phyloP scores from a whole-genome alignment of 2,113 vertebrate species.

The Mandrillus leucophaeus region DNA sequence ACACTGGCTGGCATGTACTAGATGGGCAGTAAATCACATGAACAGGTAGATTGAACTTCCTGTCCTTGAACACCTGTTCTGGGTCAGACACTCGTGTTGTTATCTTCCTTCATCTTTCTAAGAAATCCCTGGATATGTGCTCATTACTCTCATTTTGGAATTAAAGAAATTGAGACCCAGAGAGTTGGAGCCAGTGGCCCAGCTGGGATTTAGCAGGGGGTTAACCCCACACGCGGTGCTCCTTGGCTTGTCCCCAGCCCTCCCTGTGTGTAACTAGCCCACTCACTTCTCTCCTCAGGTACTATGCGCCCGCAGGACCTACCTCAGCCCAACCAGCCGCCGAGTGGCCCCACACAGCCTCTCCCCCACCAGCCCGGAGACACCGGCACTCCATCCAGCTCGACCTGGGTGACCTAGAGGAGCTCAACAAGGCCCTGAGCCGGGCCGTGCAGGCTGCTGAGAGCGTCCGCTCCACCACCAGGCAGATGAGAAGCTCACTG shows the following conservation, averaged over 20 bases:
- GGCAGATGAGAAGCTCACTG: conserved; percentile 86
- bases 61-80: background rate
- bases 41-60: background rate
- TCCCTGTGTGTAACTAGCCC: accelerated
- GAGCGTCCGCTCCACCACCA: conserved; percentile 82
- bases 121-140: background rate
- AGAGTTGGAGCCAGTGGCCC: too few relatives aligned
- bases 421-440: conserved; percentile 83
- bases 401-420: conserved; percentile 64
- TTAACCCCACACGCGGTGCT: accelerated
- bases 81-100: background rate
- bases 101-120: background rate
- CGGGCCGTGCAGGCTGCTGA: conserved; percentile 84
- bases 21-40: accelerated
- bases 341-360: background rate
- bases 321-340: conserved; percentile 71
- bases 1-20: accelerated
- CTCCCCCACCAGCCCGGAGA: accelerated
- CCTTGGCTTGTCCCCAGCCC: accelerated
- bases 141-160: background rate
- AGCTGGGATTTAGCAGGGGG: background rate
- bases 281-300: conserved; percentile 78
- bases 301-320: conserved; percentile 79
- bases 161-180: background rate
- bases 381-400: conserved; percentile 58